These are phyloP conservation scores for Thunnus thynnus DNA, from an alignment of 2,113 vertebrate genomes.

Conservation along the genomic window DNA sequence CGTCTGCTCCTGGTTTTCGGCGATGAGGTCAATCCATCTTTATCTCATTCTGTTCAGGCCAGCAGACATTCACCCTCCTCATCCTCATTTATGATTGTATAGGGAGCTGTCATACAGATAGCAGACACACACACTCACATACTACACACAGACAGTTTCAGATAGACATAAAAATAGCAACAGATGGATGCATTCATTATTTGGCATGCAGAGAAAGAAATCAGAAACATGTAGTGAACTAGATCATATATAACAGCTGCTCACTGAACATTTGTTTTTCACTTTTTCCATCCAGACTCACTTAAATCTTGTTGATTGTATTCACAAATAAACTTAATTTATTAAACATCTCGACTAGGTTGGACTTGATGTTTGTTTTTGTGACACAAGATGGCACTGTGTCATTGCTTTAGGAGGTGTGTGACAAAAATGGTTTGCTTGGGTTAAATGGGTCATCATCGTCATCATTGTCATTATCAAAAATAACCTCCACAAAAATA, in stretches of 20 bases:
- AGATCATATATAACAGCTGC: too few relatives aligned
- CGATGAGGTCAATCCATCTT: slow-evolving; percentile 54
- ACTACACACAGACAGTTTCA: not conserved
- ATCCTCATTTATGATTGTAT: slow-evolving; percentile 45
- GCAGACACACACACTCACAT: slow-evolving; percentile 16
- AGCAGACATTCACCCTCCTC: slow-evolving; percentile 17
- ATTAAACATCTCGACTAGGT: not conserved
- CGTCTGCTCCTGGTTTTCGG: not conserved
- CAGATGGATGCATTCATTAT: not conserved
- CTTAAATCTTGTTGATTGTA: not conserved
- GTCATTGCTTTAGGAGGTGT: not conserved
- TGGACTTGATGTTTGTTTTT: not conserved
- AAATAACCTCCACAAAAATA: too few relatives aligned
- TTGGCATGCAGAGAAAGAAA: not conserved
- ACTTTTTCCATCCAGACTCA: not conserved
- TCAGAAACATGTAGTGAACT: not conserved
- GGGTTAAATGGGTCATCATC: too few relatives aligned
- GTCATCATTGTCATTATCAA: too few relatives aligned
- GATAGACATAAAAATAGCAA: not conserved
- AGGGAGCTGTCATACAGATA: slow-evolving; percentile 18
- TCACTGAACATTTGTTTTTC: too few relatives aligned
- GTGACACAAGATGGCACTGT: slow-evolving; percentile 36
- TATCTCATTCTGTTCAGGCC: slow-evolving; percentile 10
- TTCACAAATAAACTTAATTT: not conserved
- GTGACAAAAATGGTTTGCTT: not conserved